These are phyloP conservation scores for Pteropus alecto DNA, from an alignment of 2,113 vertebrate genomes.

Conservation along the genomic window DNA sequence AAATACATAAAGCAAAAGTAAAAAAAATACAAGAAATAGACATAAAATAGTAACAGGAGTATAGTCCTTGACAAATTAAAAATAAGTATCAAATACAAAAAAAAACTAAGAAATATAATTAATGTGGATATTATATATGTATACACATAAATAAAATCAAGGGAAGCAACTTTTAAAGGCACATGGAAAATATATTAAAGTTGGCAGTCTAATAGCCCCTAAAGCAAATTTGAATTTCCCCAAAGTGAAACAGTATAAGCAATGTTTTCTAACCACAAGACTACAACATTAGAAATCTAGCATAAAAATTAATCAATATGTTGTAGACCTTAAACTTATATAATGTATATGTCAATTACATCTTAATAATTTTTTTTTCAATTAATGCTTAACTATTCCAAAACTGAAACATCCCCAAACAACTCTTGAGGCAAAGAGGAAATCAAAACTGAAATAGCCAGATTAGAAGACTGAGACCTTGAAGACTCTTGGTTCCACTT, in stretches of 20 bases:
- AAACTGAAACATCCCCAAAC: neutral
- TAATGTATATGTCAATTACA: neutral
- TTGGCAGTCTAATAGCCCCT: neutral
- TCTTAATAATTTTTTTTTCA: neutral
- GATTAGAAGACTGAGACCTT: neutral
- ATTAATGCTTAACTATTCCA: neutral
- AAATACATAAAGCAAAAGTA: neutral
- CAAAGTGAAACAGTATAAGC: neutral
- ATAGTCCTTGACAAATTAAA: neutral
- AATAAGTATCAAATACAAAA: neutral
- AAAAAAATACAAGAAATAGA: neutral
- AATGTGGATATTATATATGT: neutral
- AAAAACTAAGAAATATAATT: neutral
- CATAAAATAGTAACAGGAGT: neutral
- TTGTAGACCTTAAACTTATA: neutral
- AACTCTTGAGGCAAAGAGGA: neutral
- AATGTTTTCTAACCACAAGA: neutral
- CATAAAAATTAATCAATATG: constrained; percentile 15
- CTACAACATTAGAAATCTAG: neutral
- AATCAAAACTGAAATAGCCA: neutral
- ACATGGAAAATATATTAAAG: neutral
- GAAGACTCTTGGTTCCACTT: neutral
- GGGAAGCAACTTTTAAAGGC: neutral
- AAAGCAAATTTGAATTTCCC: neutral
- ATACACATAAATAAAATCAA: neutral